Evolutionary conservation across 2,888 invertebrate species (phyloP), one percentile per base, ranked within the genome.

Genomic region (Elysia crispata): DNA sequence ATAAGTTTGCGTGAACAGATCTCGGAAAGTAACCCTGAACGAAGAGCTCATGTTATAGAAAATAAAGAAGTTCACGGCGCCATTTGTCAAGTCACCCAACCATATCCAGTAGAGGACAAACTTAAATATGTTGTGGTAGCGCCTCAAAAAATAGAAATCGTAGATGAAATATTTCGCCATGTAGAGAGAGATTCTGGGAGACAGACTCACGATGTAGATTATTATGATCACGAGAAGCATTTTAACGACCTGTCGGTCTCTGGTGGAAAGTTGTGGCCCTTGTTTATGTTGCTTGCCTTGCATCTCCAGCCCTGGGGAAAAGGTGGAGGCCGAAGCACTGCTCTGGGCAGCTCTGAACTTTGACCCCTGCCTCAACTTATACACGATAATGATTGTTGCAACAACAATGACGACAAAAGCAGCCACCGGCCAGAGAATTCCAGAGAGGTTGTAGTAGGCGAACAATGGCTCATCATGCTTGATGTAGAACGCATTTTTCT

Each of bases 181-280:
- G 30, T 80, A 80, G 15, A 76, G 62, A n/a, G 31, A 3, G 30
- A 80, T 76, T 30, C 80, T n/a, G 13, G 80, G 80, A 1, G 70
- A 76, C n/a, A 80, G 50, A 30, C 54, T 60, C 11, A 76, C 67
- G 8, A 80, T 57, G 31, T 80, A 80, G 15, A 70, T 60, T 1
- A 30, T 76, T 23, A 80, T 80, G 15, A 80, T 76, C 1, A 80
- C 80, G 18, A 76, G 41, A 3, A 80, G 60, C 80, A 80, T 80
- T 33, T 80, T 80, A 13, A 80, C 66, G 1, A 80, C 76, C 33
- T 80, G 80, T 25, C 76, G 49, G 33, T 80, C 80, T 25, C 80
- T 75, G 11, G 31, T 64, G 60, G 49, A 50, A 5, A 78, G 66
- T n/a, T 78, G 72, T 8, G 72, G 54, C 20, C 60, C 60, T 60